Conservation (phyloP, 2,888 invertebrate genomes). For the Coecobrya sp. region DNA sequence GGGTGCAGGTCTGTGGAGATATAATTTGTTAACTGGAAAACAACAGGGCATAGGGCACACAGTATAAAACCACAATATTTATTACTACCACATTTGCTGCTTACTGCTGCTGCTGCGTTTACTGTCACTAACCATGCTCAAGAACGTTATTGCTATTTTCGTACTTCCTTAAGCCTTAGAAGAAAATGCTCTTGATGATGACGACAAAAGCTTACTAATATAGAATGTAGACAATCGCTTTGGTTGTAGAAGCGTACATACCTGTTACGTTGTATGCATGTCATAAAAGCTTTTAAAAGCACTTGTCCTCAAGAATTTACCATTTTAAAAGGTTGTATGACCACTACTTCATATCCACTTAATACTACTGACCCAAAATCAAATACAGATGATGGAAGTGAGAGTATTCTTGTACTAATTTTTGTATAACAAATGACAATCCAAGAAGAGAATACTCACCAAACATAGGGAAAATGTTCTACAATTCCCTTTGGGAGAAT, state of each 20-base stretch:
- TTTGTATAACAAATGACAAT: not conserved
- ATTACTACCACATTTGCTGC: constrained; percentile 25
- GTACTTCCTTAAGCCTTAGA: not conserved
- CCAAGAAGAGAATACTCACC: not conserved
- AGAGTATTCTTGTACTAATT: constrained; percentile 43
- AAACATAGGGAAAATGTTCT: not conserved
- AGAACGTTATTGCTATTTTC: not conserved
- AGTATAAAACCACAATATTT: constrained; percentile 52
- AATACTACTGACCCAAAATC: constrained; percentile 49
- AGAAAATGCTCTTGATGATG: not conserved
- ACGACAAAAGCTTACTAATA: not conserved
- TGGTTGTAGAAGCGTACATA: not conserved
- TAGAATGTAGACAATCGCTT: not conserved
- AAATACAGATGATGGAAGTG: constrained; percentile 32
- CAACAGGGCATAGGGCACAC: constrained; percentile 25
- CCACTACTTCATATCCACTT: not conserved
- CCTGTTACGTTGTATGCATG: not conserved
- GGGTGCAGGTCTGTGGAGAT: constrained; percentile 34
- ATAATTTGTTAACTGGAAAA: constrained; percentile 69
- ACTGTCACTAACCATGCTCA: not conserved
- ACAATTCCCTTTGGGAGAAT: not conserved
- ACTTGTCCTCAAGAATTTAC: constrained; percentile 53
- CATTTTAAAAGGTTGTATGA: constrained; percentile 36
- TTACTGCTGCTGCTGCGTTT: not conserved
- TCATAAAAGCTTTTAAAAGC: constrained; percentile 15